Evolutionary conservation across 2,888 invertebrate species (phyloP), one percentile per base, ranked within the genome.

Genomic region (Leptopilina syphax): DNA sequence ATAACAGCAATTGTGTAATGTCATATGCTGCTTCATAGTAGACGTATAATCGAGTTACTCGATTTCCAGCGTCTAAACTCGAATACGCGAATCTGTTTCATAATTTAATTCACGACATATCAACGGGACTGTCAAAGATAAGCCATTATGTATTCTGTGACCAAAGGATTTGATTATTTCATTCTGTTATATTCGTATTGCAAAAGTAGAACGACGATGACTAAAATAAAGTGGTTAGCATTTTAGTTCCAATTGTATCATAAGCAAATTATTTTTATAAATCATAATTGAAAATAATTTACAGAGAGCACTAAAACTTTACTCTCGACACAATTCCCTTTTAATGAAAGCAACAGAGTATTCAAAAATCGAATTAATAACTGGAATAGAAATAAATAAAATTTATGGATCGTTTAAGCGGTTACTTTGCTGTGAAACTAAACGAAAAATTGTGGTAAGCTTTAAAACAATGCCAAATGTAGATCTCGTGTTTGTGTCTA

Each of bases 11-110:
- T 63, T 63, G 18, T 63, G 18, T 24, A 24, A 63, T 63, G 63
- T 63, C 63, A 63, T 63, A 24, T 63, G 6, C 63, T 24, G 24
- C 24, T 63, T 63, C 63, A 63, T 24, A 63, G 24, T 63, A 9
- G 24, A 63, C 63, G 63, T 63, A 2, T 63, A 63, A 63, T 63
- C 63, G 63, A 63, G 63, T 63, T 63, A 63, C 63, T 63, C n/a
- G 18, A 24, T 63, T 63, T 24, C 24, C 63, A 63, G 63, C 63
- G 63, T 63, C 63, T 63, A 24, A 63, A 63, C 63, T 63, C 63
- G 63, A 63, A 63, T 63, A 63, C 63, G 63, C 63, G 63, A 63
- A 63, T 63, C 63, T 63, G 63, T 63, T 63, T 63, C 24, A 63
- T 63, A 63, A 63, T 63, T 63, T 63, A 63, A 63, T 63, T 63